Evolutionary conservation across 1,140 invertebrate genomes (phyloP).

Genomic region (Aphelenchoides fujianensis): DNA sequence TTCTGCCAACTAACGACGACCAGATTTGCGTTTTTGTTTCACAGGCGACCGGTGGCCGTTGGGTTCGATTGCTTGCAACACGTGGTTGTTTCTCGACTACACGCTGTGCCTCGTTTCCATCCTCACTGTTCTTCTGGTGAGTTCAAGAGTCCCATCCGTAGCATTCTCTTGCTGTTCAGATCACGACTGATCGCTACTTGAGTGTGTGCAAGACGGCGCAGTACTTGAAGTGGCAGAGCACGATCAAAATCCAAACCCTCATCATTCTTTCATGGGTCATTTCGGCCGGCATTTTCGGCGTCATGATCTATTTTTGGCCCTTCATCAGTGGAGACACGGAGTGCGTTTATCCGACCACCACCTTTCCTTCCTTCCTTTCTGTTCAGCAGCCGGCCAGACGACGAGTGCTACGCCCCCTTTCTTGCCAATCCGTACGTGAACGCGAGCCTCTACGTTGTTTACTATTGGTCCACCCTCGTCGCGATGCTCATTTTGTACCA

Average conservation of each 20-base stretch:
- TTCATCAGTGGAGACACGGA: conserved; percentile 46
- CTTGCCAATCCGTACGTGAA: conserved; percentile 61
- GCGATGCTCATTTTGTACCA: conserved; percentile 62
- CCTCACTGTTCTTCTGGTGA: conserved; percentile 96
- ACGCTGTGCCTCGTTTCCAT: conserved; percentile 98
- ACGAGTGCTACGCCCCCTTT: conserved; percentile 61
- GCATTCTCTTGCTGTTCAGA: too few relatives aligned
- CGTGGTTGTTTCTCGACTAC: conserved; percentile 98
- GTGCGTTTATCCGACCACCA: too few relatives aligned
- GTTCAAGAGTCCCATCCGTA: too few relatives aligned
- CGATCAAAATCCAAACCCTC: conserved; percentile 54
- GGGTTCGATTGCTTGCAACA: conserved; percentile 88
- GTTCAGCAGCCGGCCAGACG: conserved; percentile 34
- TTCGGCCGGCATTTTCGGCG: conserved; percentile 56
- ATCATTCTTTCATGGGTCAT: conserved; percentile 60
- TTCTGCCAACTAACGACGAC: too few relatives aligned
- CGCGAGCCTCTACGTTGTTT: conserved; percentile 62
- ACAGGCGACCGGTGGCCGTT: conserved; percentile 93
- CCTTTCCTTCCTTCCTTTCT: too few relatives aligned
- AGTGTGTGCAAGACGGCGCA: conserved; percentile 65
- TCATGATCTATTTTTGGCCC: conserved; percentile 62
- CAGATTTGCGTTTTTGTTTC: conserved; percentile 68
- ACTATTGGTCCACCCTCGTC: conserved; percentile 61
- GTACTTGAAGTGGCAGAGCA: conserved; percentile 61
- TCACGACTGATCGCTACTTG: conserved; percentile 73